Evolutionary conservation across 2,113 vertebrate genomes (phyloP).

Genomic region (Candoia aspera): DNA sequence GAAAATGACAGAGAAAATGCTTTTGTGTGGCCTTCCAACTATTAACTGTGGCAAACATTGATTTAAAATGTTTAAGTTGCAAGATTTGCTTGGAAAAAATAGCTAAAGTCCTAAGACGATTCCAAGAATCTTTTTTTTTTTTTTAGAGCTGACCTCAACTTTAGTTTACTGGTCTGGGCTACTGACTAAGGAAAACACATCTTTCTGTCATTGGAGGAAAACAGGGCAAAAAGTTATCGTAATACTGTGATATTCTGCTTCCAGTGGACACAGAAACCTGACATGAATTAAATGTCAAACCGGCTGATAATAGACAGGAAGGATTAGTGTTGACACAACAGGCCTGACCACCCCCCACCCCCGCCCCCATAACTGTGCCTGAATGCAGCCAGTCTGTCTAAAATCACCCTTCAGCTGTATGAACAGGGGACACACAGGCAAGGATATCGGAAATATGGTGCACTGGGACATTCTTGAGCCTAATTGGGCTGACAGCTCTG

Average conservation of each 20-base stretch:
- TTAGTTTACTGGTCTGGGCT: conserved; percentile 10
- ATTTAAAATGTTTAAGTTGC: background rate
- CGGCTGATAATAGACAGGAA: conserved; percentile 84
- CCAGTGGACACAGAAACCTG: conserved; percentile 73
- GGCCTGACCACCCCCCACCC: conserved; percentile 63
- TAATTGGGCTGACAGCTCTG: conserved; percentile 88
- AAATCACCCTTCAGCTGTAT: conserved; percentile 71
- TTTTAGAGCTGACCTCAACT: background rate
- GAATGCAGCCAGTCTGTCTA: conserved; percentile 71
- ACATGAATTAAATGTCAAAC: conserved; percentile 77
- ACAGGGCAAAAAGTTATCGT: conserved; percentile 68
- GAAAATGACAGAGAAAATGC: background rate
- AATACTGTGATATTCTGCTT: conserved; percentile 68
- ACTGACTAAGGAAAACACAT: conserved; percentile 45
- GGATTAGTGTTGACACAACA: conserved; percentile 82
- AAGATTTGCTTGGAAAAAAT: background rate
- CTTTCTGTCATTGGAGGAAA: conserved; percentile 57
- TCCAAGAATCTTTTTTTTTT: background rate
- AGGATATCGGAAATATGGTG: conserved; percentile 64
- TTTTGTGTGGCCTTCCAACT: conserved; percentile 15
- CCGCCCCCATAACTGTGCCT: conserved; percentile 67
- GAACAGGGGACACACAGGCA: conserved; percentile 73
- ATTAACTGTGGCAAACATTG: background rate
- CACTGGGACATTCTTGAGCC: conserved; percentile 68
- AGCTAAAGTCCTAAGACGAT: background rate